Conservation (phyloP, 2,888 invertebrate species). For the Acleris holmiana region DNA sequence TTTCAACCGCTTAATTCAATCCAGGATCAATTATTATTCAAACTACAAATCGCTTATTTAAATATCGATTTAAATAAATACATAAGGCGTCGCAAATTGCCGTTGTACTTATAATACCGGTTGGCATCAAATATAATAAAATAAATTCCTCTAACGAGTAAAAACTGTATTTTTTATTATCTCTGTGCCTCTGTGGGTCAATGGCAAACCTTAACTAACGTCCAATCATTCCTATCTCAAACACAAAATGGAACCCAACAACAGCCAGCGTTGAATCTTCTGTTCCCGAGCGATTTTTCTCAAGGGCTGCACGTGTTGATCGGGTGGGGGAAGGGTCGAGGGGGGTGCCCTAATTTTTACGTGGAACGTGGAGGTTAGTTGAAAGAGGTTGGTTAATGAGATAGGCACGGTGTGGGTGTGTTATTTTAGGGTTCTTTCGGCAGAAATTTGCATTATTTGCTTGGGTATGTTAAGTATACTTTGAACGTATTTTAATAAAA, state of each 20-base stretch:
- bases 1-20: too few species aligned
- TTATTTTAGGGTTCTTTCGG: conserved; percentile 28
- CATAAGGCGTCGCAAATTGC: too few species aligned
- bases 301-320: conserved; percentile 71
- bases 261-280: conserved; percentile 73
- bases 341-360: conserved; percentile 77
- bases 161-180: too few species aligned
- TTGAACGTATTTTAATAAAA: background rate
- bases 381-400: conserved; percentile 61
- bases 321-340: conserved; percentile 47
- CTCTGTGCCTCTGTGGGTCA: too few species aligned
- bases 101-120: too few species aligned
- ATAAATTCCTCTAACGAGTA: too few species aligned
- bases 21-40: too few species aligned
- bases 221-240: background rate
- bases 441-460: background rate
- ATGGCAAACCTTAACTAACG: too few species aligned
- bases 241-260: conserved; percentile 39
- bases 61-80: too few species aligned
- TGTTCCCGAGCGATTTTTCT: conserved; percentile 82
- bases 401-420: conserved; percentile 36
- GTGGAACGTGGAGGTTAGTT: conserved; percentile 62
- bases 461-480: background rate
- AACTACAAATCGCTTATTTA: too few species aligned
- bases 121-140: too few species aligned